phyloP scores from a whole-genome alignment of 2,888 invertebrate genomes.

The Calameuta pallipes region DNA sequence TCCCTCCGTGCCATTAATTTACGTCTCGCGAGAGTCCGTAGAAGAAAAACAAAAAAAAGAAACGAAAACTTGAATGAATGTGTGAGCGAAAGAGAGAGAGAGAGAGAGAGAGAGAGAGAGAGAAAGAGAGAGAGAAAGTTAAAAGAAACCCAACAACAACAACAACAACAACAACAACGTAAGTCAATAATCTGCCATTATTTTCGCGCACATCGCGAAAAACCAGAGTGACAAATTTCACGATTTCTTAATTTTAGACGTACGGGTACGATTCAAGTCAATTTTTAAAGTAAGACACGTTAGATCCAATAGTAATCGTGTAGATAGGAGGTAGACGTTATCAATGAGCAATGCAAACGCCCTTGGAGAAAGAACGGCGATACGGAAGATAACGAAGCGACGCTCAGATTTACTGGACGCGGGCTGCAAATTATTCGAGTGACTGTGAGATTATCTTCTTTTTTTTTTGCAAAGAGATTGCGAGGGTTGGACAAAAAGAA shows the following conservation, averaged over 20 bases:
- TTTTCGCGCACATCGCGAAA: no score
- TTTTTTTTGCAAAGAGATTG: no score
- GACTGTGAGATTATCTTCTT: no score
- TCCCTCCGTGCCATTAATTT: no score
- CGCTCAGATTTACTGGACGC: no score
- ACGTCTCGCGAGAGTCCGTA: no score
- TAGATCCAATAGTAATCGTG: slow-evolving; percentile 7
- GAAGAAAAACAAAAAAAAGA: slow-evolving; percentile 3
- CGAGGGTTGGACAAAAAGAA: no score
- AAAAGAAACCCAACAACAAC: slow-evolving; percentile 15
- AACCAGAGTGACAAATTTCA: not conserved
- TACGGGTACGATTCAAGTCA: slow-evolving; percentile 40
- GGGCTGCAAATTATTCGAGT: no score
- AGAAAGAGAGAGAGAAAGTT: slow-evolving; percentile 15
- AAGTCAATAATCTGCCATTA: not conserved
- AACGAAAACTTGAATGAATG: not conserved
- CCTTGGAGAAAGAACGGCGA: slow-evolving; percentile 22
- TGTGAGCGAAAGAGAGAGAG: not conserved
- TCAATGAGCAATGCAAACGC: slow-evolving; percentile 33
- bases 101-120: slow-evolving; percentile 10
- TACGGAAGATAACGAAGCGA: no score
- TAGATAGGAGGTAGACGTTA: slow-evolving; percentile 20
- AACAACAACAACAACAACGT: not conserved
- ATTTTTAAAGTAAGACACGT: slow-evolving; percentile 40
- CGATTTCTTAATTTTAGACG: not conserved